Conservation (phyloP, 53 echinoderm and acorn worm species). For the Mesocentrotus franciscanus region DNA sequence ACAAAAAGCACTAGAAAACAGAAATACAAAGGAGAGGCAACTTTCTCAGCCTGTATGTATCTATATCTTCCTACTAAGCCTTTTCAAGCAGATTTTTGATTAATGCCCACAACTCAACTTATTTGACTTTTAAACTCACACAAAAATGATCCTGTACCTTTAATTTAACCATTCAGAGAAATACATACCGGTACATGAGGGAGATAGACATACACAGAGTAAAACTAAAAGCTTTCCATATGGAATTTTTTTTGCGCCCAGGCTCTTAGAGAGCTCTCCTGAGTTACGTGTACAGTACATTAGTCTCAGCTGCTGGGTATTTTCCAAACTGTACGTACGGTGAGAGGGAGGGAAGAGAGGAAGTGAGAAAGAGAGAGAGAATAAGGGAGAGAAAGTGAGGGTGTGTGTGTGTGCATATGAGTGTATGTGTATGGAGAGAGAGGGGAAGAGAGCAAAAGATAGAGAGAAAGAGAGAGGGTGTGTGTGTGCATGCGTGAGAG, state of each 20-base stretch:
- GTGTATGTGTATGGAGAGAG: too few species aligned
- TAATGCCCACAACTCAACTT: background rate
- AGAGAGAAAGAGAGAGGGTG: too few species aligned
- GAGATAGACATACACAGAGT: background rate
- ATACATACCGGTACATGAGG: background rate
- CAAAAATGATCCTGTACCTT: background rate
- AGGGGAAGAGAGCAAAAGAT: too few species aligned
- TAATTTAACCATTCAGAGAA: background rate
- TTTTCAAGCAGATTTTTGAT: background rate
- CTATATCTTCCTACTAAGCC: too few species aligned
- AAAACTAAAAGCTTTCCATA: background rate
- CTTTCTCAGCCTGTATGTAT: too few species aligned
- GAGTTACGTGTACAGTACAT: background rate
- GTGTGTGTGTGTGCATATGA: too few species aligned
- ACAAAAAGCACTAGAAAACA: too few species aligned
- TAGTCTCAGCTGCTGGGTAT: background rate
- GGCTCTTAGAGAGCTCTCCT: background rate
- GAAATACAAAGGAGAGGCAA: too few species aligned
- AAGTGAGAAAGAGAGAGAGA: too few species aligned
- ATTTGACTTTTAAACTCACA: background rate
- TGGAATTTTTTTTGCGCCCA: background rate
- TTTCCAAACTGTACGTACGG: background rate
- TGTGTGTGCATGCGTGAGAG: too few species aligned
- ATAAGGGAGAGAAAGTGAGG: too few species aligned
- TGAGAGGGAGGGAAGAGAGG: background rate